Evolutionary conservation across 92 coral and sea anemone species (phyloP), one percentile per base, ranked within the genome.

Genomic region (Hydrozoanthus gracilis): DNA sequence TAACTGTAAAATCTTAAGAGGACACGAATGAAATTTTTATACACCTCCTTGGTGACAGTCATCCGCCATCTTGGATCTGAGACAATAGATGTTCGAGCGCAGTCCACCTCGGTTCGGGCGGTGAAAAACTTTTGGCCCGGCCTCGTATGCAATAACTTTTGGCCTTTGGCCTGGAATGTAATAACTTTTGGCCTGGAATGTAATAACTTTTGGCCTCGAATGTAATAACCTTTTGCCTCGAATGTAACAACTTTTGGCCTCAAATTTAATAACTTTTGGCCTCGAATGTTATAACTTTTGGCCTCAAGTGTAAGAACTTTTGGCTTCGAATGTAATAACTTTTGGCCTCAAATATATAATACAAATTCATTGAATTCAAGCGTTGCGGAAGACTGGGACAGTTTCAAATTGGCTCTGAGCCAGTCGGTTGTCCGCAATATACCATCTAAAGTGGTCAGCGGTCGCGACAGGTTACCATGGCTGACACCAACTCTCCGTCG

Each of bases 21-120:
- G 60, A 80, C 61, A 80, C 85, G 85, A 65, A 17, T 64, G 78
- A 87, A 86, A 90, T 90, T 73, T 76, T 82, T 90, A 44, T 44
- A 66, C 78, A 90, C 84, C 16, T 86, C 92, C 92, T 80, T 76
- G 90, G 78, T 76, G 85, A 90, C 90, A 65, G 85, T 80, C 75
- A 17, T 78, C 80, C 85, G 92, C 92, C 92, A 90, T 90, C 83
- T 90, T 90, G 73, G 87, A 82, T 87, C 48, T 79, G 84, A 5
- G 64, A 9, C 44, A 54, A 55, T 14, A 49, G 35, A 44, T 64
- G 4, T 1, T 77, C 44, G 27, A 67, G 27, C 92, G 70, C 92
- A 90, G 83, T 89, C 69, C 62, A n/a, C 71, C 73, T 48, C 73
- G 74, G 85, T 64, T 68, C 39, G 39, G 39, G 2, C 39, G 2